These are phyloP conservation scores for Orgyia antiqua DNA, from an alignment of 2,888 invertebrate genomes.

Conservation along the genomic window DNA sequence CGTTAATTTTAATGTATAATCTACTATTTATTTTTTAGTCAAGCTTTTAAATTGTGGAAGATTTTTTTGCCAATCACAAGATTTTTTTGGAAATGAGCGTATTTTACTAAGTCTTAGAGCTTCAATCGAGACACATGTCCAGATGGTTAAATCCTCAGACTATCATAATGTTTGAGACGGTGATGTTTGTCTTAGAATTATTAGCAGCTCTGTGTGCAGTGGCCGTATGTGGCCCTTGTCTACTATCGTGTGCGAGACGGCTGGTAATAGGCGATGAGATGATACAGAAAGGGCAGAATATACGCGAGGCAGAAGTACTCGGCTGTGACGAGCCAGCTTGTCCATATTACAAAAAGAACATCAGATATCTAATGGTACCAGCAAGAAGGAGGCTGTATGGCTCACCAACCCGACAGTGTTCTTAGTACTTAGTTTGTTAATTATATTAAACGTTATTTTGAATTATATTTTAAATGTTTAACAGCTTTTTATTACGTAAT, in stretches of 20 bases:
- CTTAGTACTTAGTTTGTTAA: slow-evolving; percentile 16
- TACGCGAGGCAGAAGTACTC: slow-evolving; percentile 53
- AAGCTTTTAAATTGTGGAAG: too few relatives aligned
- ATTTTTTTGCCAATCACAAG: too few relatives aligned
- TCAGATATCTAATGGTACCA: slow-evolving; percentile 59
- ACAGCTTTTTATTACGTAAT: too few relatives aligned
- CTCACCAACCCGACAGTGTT: slow-evolving; percentile 42
- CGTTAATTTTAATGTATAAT: too few relatives aligned
- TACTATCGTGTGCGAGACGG: slow-evolving; percentile 55
- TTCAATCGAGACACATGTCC: too few relatives aligned
- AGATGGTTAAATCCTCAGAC: too few relatives aligned
- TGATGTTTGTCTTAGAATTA: slow-evolving; percentile 59
- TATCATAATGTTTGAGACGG: slow-evolving; percentile 40
- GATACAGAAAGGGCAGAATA: slow-evolving; percentile 32
- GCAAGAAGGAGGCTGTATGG: slow-evolving; percentile 43
- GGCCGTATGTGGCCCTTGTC: slow-evolving; percentile 63
- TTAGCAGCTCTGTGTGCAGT: slow-evolving; percentile 62
- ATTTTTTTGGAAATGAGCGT: too few relatives aligned
- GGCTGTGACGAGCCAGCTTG: slow-evolving; percentile 69
- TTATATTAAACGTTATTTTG: too few relatives aligned
- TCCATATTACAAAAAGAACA: slow-evolving; percentile 67
- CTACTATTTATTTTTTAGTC: too few relatives aligned
- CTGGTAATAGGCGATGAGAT: slow-evolving; percentile 57
- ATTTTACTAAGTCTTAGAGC: too few relatives aligned
- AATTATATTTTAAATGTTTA: too few relatives aligned